phyloP scores from a whole-genome alignment of 2,113 vertebrate genomes.

The Triplophysa tibetana region DNA sequence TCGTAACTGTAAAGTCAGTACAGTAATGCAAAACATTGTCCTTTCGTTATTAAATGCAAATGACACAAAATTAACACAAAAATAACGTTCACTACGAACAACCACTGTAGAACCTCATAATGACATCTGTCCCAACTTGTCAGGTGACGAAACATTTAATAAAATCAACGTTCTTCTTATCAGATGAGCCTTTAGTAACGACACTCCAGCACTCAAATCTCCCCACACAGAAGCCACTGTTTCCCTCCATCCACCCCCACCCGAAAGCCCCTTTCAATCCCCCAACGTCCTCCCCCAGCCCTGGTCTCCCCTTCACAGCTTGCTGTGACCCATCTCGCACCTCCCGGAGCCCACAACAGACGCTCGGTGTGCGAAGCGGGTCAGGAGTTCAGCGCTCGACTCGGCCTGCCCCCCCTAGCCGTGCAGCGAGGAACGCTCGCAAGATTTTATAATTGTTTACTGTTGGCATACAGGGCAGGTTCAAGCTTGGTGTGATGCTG shows the following conservation, averaged over 20 bases:
- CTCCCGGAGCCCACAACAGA: slow-evolving; percentile 76
- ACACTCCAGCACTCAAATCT: slow-evolving; percentile 57
- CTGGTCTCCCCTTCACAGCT: slow-evolving; percentile 66
- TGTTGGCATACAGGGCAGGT: slow-evolving; percentile 75
- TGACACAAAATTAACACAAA: too few species aligned
- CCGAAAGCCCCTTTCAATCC: not conserved
- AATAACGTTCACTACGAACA: not conserved
- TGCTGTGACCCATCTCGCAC: slow-evolving; percentile 79
- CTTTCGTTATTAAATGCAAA: too few species aligned
- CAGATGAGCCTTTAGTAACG: slow-evolving; percentile 11
- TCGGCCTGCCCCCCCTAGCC: slow-evolving; percentile 37
- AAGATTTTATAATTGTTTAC: slow-evolving; percentile 78
- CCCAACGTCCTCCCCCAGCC: slow-evolving; percentile 3
- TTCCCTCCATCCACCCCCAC: slow-evolving; percentile 46
- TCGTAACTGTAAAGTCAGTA: too few species aligned
- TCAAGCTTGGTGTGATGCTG: slow-evolving; percentile 77
- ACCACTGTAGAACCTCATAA: not conserved
- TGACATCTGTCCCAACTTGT: not conserved
- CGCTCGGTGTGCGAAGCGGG: slow-evolving; percentile 80
- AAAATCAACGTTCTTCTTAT: not conserved
- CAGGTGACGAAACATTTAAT: not conserved
- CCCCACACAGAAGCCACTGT: slow-evolving; percentile 38
- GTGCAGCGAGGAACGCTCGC: slow-evolving; percentile 67
- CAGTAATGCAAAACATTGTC: too few species aligned
- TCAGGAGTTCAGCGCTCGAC: slow-evolving; percentile 77